phyloP scores from a whole-genome alignment of 2,888 invertebrate genomes.

The Agrotis segetum region DNA sequence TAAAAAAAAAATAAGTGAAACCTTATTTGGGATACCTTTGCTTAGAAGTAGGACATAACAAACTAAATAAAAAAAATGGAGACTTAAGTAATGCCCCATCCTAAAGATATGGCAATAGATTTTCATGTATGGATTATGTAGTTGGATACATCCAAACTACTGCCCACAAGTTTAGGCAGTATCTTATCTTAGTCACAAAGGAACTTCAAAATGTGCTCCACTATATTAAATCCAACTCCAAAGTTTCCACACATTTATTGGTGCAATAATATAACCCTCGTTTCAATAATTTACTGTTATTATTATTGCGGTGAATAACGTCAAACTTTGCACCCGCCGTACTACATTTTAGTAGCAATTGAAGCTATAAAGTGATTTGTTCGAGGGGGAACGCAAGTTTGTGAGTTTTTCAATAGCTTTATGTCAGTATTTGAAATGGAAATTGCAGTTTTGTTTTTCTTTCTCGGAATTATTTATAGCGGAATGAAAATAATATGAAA shows the following conservation, averaged over 20 bases:
- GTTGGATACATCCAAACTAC: too few species aligned
- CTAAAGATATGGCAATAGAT: too few species aligned
- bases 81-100: too few species aligned
- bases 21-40: too few species aligned
- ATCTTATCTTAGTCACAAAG: neutral
- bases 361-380: constrained; percentile 85
- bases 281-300: constrained; percentile 85
- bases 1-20: too few species aligned
- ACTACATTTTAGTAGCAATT: constrained; percentile 82
- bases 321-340: constrained; percentile 70
- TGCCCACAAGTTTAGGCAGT: neutral
- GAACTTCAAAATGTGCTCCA: neutral
- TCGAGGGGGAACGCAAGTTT: constrained; percentile 72
- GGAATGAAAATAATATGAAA: too few species aligned
- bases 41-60: too few species aligned
- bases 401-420: constrained; percentile 70
- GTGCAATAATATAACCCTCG: constrained; percentile 29
- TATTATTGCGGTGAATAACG: constrained; percentile 84
- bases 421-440: constrained; percentile 53
- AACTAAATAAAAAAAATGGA: too few species aligned
- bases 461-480: constrained; percentile 10
- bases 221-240: neutral
- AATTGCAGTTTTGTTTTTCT: constrained; percentile 33
- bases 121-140: too few species aligned
- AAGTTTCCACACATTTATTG: constrained; percentile 37